A percentile compares a stretch with the other conserved stretches of the same genome.
phyloP scores from a whole-genome alignment of 2,888 invertebrate species.

The Hirtodrosophila trivittata region DNA sequence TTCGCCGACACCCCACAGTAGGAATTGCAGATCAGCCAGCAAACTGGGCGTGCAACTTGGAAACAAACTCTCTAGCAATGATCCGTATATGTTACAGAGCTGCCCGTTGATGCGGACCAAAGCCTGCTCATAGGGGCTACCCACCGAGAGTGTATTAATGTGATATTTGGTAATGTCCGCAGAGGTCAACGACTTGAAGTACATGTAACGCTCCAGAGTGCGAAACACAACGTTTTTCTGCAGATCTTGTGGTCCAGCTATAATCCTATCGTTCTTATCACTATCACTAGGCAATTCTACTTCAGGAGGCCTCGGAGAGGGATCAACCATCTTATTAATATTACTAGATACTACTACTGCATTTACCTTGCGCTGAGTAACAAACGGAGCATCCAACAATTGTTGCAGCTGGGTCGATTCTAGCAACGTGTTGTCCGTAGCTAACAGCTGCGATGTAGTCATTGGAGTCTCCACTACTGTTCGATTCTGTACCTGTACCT shows the following conservation, averaged over 20 bases:
- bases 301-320: background rate
- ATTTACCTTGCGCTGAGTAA: slow-evolving; percentile 58
- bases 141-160: slow-evolving; percentile 41
- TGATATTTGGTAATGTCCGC: slow-evolving; percentile 42
- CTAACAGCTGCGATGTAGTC: slow-evolving; percentile 57
- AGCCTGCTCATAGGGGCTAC: slow-evolving; percentile 51
- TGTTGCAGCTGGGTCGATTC: slow-evolving; percentile 51
- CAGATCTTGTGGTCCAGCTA: background rate
- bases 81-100: slow-evolving; percentile 41
- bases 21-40: slow-evolving; percentile 32
- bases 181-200: slow-evolving; percentile 35
- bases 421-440: slow-evolving; percentile 57
- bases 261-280: slow-evolving; percentile 7
- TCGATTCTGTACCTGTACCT: background rate
- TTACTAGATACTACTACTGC: background rate
- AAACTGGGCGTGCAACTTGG: slow-evolving; percentile 29
- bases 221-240: slow-evolving; percentile 29
- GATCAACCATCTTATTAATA: too few species aligned
- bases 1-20: slow-evolving; percentile 45
- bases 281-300: slow-evolving; percentile 9
- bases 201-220: slow-evolving; percentile 36
- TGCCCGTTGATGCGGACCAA: slow-evolving; percentile 29
- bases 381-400: slow-evolving; percentile 35
- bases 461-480: background rate
- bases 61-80: slow-evolving; percentile 45